These are phyloP conservation scores for Pollenia labialis DNA, from an alignment of 2,888 invertebrate species.

Conservation along the genomic window DNA sequence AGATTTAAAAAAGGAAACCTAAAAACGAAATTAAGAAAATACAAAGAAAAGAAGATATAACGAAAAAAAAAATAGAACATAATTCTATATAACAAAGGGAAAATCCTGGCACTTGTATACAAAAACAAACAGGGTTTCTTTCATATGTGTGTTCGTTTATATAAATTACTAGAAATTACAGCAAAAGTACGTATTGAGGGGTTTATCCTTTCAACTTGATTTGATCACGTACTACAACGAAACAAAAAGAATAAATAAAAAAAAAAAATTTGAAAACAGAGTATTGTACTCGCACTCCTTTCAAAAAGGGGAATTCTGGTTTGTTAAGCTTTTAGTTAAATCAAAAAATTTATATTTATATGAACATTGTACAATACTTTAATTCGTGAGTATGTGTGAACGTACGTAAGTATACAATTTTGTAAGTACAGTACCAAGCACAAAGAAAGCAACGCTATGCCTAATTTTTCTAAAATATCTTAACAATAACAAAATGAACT, in stretches of 20 bases:
- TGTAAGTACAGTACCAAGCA: neutral
- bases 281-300: neutral
- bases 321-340: slow-evolving; percentile 79
- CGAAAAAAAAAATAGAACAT: slow-evolving; percentile 24
- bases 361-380: neutral
- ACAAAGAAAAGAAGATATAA: neutral
- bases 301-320: slow-evolving; percentile 80
- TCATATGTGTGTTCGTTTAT: slow-evolving; percentile 2
- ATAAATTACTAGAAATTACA: slow-evolving; percentile 66
- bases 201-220: slow-evolving; percentile 84
- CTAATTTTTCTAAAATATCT: no score
- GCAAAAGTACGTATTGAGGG: slow-evolving; percentile 58
- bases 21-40: neutral
- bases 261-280: slow-evolving; percentile 48
- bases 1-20: slow-evolving; percentile 22
- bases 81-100: neutral
- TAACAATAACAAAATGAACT: no score
- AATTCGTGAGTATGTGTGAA: neutral
- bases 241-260: slow-evolving; percentile 39
- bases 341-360: slow-evolving; percentile 75
- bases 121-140: neutral
- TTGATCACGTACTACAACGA: slow-evolving; percentile 83
- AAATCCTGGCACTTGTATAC: neutral
- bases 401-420: neutral
- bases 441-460: no score